phyloP scores from a whole-genome alignment of 2,113 vertebrate species.

The Macrotis lagotis region DNA sequence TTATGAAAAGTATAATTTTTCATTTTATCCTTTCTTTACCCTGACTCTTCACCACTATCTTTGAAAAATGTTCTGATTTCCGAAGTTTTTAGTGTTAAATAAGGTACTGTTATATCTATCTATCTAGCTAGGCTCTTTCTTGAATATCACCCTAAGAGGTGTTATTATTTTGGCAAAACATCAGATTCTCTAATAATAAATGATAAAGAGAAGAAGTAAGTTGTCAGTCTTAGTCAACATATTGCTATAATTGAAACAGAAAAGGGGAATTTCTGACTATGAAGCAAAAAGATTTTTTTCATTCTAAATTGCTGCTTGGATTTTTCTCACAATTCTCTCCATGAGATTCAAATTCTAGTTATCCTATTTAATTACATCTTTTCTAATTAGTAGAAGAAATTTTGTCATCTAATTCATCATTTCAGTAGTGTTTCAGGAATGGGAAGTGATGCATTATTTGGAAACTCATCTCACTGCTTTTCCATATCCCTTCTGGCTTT shows the following conservation, averaged over 20 bases:
- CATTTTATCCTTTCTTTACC: neutral
- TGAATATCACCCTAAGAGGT: neutral
- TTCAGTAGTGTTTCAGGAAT: slow-evolving; percentile 11
- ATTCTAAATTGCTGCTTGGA: slow-evolving; percentile 26
- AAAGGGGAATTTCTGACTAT: slow-evolving; percentile 23
- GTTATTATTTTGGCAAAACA: slow-evolving; percentile 10
- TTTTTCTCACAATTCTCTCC: slow-evolving; percentile 9
- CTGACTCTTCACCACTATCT: neutral
- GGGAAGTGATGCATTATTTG: slow-evolving; percentile 7
- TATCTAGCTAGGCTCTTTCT: neutral
- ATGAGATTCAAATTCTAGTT: neutral
- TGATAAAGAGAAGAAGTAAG: neutral
- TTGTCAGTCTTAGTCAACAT: neutral
- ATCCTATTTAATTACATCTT: slow-evolving; percentile 3
- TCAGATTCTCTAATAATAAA: neutral
- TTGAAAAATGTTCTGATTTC: neutral
- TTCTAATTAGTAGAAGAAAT: slow-evolving; percentile 30
- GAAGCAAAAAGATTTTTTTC: neutral
- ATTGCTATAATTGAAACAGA: neutral
- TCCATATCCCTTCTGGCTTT: neutral
- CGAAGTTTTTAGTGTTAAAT: slow-evolving; percentile 12
- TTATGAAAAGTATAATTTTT: neutral
- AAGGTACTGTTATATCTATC: neutral
- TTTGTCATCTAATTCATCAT: neutral
- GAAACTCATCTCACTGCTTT: slow-evolving; percentile 8